phyloP scores from a whole-genome alignment of 2,888 invertebrate species.

The Ctenicera cuprea region DNA sequence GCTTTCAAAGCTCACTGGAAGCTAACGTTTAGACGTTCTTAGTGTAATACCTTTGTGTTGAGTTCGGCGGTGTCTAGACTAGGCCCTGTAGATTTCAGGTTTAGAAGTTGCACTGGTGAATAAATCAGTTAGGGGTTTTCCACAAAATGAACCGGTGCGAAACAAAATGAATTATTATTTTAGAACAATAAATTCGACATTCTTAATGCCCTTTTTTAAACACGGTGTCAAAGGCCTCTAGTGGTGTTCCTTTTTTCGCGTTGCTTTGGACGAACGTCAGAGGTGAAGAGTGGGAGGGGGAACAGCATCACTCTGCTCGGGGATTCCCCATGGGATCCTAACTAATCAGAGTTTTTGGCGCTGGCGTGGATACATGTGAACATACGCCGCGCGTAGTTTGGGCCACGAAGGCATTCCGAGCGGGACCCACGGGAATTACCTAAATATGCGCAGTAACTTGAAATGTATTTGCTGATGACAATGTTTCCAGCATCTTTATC shows the following conservation, averaged over 20 bases:
- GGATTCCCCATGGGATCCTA: constrained; percentile 62
- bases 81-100: constrained; percentile 6
- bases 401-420: constrained; percentile 62
- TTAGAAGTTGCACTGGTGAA: constrained; percentile 10
- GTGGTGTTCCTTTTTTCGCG: constrained; percentile 42
- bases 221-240: constrained; percentile 26
- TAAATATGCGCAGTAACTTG: constrained; percentile 74
- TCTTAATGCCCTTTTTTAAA: constrained; percentile 20
- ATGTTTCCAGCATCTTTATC: constrained; percentile 56
- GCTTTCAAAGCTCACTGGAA: background rate
- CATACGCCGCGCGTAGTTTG: constrained; percentile 60
- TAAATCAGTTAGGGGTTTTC: constrained; percentile 14
- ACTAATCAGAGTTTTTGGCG: constrained; percentile 69
- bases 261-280: constrained; percentile 52
- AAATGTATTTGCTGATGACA: constrained; percentile 75
- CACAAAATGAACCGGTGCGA: background rate
- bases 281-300: constrained; percentile 52
- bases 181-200: constrained; percentile 8
- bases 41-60: constrained; percentile 13
- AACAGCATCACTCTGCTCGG: constrained; percentile 57
- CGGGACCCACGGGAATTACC: constrained; percentile 57
- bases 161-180: background rate
- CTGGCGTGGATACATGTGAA: constrained; percentile 62
- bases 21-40: constrained; percentile 8
- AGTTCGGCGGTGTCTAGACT: constrained; percentile 5